Evolutionary conservation across 1,140 invertebrate species (phyloP).

Genomic region (Dolichoris vasculosae): DNA sequence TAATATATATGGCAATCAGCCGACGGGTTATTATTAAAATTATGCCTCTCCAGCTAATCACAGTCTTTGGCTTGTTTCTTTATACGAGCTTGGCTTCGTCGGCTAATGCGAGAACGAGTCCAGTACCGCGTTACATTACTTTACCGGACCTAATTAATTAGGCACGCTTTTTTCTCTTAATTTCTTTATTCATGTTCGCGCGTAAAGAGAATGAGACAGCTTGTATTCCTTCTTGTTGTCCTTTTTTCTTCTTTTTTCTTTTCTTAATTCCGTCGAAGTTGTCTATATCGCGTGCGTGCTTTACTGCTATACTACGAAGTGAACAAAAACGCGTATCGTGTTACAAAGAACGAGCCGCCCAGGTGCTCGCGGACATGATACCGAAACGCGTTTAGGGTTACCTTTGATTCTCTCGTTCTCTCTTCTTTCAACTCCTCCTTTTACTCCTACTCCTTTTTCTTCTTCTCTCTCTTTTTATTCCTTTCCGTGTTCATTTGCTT

Average conservation of each 20-base stretch:
- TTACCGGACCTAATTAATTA: constrained; percentile 39
- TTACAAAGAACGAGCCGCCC: constrained; percentile 71
- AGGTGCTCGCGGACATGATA: constrained; percentile 69
- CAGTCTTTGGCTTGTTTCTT: neutral
- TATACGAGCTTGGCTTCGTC: neutral
- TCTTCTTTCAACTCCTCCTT: neutral
- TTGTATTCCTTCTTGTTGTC: neutral
- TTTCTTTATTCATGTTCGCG: constrained; percentile 31
- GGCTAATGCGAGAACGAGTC: constrained; percentile 33
- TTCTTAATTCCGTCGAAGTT: constrained; percentile 30
- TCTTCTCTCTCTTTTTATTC: neutral
- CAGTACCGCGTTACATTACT: neutral
- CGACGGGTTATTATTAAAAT: constrained; percentile 46
- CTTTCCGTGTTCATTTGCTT: constrained; percentile 16
- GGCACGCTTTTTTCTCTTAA: constrained; percentile 20
- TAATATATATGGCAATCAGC: constrained; percentile 24
- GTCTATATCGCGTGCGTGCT: constrained; percentile 50
- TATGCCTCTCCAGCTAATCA: neutral
- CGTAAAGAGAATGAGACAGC: neutral
- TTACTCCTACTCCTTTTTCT: neutral
- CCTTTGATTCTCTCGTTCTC: constrained; percentile 60
- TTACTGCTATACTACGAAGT: constrained; percentile 21
- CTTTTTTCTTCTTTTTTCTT: neutral
- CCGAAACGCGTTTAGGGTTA: constrained; percentile 68
- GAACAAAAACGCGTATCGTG: constrained; percentile 65